phyloP scores from a whole-genome alignment of 1,140 invertebrate genomes.

The Tyrophagus putrescentiae region DNA sequence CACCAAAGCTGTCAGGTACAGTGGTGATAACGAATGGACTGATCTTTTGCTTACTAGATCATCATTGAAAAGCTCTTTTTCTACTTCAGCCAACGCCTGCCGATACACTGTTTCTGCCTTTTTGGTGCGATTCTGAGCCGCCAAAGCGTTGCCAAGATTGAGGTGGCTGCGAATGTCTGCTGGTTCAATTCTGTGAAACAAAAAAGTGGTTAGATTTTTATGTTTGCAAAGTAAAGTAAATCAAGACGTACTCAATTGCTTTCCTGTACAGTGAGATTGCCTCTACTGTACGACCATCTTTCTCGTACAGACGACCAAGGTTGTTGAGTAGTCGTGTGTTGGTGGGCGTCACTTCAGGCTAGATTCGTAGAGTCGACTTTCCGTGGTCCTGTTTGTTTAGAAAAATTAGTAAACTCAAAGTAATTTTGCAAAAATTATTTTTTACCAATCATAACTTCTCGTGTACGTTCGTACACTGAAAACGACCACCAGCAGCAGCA shows the following conservation, averaged over 20 bases:
- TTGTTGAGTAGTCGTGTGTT: slow-evolving; percentile 96
- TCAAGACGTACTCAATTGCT: slow-evolving; percentile 50
- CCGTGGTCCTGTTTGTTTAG: slow-evolving; percentile 46
- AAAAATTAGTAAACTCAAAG: not conserved
- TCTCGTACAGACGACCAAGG: slow-evolving; percentile 84
- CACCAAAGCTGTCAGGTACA: slow-evolving; percentile 9
- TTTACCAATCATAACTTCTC: slow-evolving; percentile 3
- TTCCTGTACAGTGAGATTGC: slow-evolving; percentile 80
- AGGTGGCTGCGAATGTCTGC: slow-evolving; percentile 93
- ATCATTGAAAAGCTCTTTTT: slow-evolving; percentile 1
- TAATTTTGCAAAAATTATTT: not conserved
- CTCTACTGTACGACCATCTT: slow-evolving; percentile 60
- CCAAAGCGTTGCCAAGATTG: slow-evolving; percentile 86
- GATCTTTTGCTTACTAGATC: slow-evolving; percentile 2
- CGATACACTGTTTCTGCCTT: slow-evolving; percentile 83
- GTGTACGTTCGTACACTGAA: not conserved
- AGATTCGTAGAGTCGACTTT: slow-evolving; percentile 82
- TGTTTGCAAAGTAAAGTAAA: not conserved
- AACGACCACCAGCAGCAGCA: not conserved
- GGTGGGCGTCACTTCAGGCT: slow-evolving; percentile 72
- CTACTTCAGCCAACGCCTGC: slow-evolving; percentile 39
- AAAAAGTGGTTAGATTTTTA: not conserved
- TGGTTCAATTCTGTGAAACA: slow-evolving; percentile 56
- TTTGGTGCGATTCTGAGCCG: slow-evolving; percentile 72
- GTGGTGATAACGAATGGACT: slow-evolving; percentile 4